phyloP scores from a whole-genome alignment of 2,113 vertebrate genomes.

The Calonectris borealis region DNA sequence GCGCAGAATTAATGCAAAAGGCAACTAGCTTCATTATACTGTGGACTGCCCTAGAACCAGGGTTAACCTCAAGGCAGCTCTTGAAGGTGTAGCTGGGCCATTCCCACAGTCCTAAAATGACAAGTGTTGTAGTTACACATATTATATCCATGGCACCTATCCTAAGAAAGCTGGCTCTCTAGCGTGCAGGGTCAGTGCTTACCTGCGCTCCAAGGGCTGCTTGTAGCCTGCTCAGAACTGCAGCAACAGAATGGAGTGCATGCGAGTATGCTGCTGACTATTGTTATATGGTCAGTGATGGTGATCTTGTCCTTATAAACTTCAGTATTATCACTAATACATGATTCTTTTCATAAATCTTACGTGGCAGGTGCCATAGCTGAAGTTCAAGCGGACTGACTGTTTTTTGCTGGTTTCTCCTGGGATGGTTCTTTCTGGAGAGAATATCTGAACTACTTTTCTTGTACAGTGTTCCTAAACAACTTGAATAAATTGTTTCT shows the following conservation, averaged over 20 bases:
- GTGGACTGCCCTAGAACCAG: background rate
- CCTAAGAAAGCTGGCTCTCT: background rate
- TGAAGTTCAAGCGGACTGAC: background rate
- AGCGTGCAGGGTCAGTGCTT: background rate
- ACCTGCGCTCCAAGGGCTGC: background rate
- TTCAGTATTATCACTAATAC: background rate
- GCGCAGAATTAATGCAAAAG: background rate
- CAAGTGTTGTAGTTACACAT: background rate
- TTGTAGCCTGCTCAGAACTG: background rate
- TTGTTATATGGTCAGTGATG: background rate
- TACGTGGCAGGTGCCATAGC: background rate
- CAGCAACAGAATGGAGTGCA: background rate
- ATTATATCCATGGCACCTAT: background rate
- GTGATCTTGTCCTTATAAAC: background rate
- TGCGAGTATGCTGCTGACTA: background rate
- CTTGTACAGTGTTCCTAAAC: background rate
- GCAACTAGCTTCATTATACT: background rate
- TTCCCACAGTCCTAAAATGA: background rate
- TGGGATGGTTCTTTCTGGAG: background rate
- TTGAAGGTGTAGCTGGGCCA: background rate
- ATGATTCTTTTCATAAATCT: rapidly evolving
- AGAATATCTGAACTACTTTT: background rate
- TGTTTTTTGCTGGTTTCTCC: background rate
- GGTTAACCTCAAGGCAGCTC: background rate
- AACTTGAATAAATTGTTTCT: background rate